Evolutionary conservation across 2,888 invertebrate species (phyloP).

Genomic region (Hydroisotoma schaefferi): DNA sequence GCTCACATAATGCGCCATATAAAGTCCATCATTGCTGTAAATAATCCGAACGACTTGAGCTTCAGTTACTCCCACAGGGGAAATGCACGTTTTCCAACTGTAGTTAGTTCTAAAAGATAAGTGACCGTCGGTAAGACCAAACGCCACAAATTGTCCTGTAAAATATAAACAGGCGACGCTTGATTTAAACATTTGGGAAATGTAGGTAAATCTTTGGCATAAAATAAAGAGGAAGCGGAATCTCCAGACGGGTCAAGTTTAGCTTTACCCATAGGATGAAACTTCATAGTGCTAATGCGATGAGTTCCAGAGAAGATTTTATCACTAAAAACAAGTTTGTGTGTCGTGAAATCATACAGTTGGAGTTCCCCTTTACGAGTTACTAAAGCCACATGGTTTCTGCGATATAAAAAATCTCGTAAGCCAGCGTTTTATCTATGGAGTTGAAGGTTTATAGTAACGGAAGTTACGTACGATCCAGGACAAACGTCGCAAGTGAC

Average conservation of each 20-base stretch:
- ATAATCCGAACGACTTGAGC: slow-evolving; percentile 28
- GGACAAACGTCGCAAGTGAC: slow-evolving; percentile 42
- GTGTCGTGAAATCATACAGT: slow-evolving; percentile 37
- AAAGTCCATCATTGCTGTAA: slow-evolving; percentile 41
- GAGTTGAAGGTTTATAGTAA: not conserved
- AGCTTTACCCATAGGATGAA: slow-evolving; percentile 44
- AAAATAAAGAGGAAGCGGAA: too few species aligned
- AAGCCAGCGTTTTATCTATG: not conserved
- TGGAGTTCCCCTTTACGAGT: slow-evolving; percentile 40
- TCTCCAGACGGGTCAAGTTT: too few species aligned
- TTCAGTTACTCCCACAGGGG: slow-evolving; percentile 17
- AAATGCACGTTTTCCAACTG: slow-evolving; percentile 25
- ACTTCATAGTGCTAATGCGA: slow-evolving; percentile 39
- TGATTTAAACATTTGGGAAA: too few species aligned
- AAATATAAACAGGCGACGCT: not conserved
- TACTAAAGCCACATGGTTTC: slow-evolving; percentile 35
- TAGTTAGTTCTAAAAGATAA: slow-evolving; percentile 26
- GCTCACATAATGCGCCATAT: slow-evolving; percentile 33
- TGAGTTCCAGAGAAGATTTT: slow-evolving; percentile 34
- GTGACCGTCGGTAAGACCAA: slow-evolving; percentile 25
- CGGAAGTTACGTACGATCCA: slow-evolving; percentile 29
- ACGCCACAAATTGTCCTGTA: slow-evolving; percentile 20
- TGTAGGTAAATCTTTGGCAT: too few species aligned
- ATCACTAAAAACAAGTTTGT: slow-evolving; percentile 29
- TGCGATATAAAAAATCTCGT: slow-evolving; percentile 14